Evolutionary conservation across 2,797 vertebrate species (phyloP).

Genomic region (Anguilla pacifica): DNA sequence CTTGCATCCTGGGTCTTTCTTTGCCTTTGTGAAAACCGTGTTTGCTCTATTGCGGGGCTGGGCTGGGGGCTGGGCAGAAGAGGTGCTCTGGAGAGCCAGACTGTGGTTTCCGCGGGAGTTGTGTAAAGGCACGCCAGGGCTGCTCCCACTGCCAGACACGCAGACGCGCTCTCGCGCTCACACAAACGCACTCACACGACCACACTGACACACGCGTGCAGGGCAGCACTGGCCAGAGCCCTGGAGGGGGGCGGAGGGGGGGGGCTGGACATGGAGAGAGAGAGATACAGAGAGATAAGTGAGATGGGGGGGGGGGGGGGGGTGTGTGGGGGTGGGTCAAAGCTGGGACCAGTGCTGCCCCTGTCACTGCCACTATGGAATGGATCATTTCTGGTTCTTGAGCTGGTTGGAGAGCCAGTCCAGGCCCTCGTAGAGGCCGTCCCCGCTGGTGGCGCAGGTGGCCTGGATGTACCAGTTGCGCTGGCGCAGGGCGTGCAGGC

Average conservation of each 20-base stretch:
- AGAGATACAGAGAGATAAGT: conserved; percentile 23
- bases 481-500: conserved; percentile 77
- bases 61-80: conserved; percentile 23
- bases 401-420: conserved; percentile 87
- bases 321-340: conserved; percentile 51
- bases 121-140: conserved; percentile 83
- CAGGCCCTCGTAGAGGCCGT: conserved; percentile 81
- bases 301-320: conserved; percentile 43
- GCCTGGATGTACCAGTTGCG: conserved; percentile 86
- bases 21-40: conserved; percentile 73
- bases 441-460: conserved; percentile 83
- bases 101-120: conserved; percentile 71
- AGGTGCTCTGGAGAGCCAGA: conserved; percentile 63
- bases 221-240: conserved; percentile 69
- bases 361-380: conserved; percentile 61
- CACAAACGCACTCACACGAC: conserved; percentile 57
- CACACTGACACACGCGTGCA: conserved; percentile 60
- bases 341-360: conserved; percentile 70
- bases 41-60: conserved; percentile 63
- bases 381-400: conserved; percentile 83
- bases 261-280: conserved; percentile 51
- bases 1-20: conserved; percentile 70
- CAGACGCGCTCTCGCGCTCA: conserved; percentile 61
- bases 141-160: conserved; percentile 76
- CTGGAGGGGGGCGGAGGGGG: conserved; percentile 52